These are phyloP conservation scores for Cairina moschata DNA, from an alignment of 2,113 vertebrate genomes.

Conservation along the genomic window DNA sequence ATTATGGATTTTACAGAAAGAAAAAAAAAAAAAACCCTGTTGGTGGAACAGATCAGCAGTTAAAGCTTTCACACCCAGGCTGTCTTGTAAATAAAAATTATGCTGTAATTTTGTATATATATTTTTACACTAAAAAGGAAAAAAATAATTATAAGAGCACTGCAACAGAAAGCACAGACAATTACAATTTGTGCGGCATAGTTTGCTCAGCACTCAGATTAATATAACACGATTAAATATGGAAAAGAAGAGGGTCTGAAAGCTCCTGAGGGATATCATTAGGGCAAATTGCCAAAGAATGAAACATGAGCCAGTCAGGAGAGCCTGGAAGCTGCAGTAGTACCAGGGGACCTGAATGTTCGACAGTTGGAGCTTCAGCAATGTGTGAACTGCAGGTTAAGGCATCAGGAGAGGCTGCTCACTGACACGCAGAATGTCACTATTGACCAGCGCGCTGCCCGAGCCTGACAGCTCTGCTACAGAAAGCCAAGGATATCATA, in stretches of 20 bases:
- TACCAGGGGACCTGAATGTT: constrained; percentile 86
- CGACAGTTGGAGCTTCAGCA: constrained; percentile 86
- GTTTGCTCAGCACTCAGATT: constrained; percentile 87
- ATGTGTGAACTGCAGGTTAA: constrained; percentile 87
- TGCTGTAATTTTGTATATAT: neutral
- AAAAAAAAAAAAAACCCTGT: neutral
- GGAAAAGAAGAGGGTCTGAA: constrained; percentile 92
- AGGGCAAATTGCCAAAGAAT: constrained; percentile 99
- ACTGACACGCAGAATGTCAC: constrained; percentile 93
- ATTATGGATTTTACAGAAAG: neutral
- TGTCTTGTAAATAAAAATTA: constrained; percentile 45
- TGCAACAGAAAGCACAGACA: constrained; percentile 20
- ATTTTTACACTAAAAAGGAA: neutral
- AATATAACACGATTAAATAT: constrained; percentile 95
- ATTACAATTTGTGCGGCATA: constrained; percentile 51
- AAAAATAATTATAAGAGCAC: neutral
- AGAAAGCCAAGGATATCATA: constrained; percentile 76
- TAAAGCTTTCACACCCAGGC: neutral
- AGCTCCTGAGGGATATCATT: constrained; percentile 98
- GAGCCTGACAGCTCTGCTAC: constrained; percentile 77
- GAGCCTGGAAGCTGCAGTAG: constrained; percentile 88
- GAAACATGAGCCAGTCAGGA: constrained; percentile 98
- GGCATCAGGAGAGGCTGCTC: constrained; percentile 87
- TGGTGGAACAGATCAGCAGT: constrained; percentile 4
- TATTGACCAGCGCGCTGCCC: constrained; percentile 88